Evolutionary conservation across 2,113 vertebrate species (phyloP).

Genomic region (Prunella himalayana): DNA sequence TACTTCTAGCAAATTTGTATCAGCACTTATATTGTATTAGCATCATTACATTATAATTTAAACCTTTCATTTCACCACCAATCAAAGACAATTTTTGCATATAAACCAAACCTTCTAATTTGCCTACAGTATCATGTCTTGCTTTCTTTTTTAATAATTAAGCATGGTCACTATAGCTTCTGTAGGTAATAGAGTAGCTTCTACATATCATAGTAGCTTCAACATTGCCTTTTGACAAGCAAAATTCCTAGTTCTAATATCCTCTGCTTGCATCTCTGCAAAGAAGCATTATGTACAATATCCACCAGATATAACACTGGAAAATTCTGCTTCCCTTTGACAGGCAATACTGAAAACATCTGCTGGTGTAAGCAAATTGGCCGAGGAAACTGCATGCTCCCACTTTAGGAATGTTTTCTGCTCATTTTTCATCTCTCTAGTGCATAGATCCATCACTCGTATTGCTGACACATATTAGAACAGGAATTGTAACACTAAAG

Average conservation of each 20-base stretch:
- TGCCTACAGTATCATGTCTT: not conserved
- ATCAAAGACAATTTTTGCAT: constrained; percentile 16
- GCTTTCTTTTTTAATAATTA: not conserved
- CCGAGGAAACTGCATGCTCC: not conserved
- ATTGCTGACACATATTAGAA: not conserved
- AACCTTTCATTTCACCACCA: not conserved
- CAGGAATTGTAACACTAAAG: not conserved
- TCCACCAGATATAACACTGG: not conserved
- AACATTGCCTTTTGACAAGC: not conserved
- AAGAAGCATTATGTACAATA: not conserved
- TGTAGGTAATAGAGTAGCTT: not conserved
- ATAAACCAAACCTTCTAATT: not conserved
- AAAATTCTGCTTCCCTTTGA: constrained; percentile 1
- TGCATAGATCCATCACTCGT: not conserved
- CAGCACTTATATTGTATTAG: not conserved
- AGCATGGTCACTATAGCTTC: not conserved
- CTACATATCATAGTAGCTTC: not conserved
- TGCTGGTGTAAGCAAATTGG: not conserved
- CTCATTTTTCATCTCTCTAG: not conserved
- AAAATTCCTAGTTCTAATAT: not conserved
- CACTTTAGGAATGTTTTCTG: not conserved
- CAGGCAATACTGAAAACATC: not conserved
- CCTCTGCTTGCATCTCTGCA: not conserved
- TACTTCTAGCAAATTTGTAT: not conserved
- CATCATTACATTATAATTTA: not conserved